Base-by-base conservation (phyloP, 2,113 vertebrate species). In the Bombycilla garrulus region DNA sequence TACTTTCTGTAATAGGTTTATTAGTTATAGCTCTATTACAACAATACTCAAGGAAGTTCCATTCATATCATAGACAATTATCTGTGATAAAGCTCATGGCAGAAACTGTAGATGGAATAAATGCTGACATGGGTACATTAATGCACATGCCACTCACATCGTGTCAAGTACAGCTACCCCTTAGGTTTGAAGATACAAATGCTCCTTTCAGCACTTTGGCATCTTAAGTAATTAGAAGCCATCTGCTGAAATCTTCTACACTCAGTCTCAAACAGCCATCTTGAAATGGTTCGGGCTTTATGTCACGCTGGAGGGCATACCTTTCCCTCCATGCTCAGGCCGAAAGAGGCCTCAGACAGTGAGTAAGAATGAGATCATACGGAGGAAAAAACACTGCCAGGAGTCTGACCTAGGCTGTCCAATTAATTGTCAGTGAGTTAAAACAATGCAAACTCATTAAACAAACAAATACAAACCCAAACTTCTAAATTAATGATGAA, bases 211-310 rank as follows among this genome's bases (percentile, higher is more conserved):
- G 95, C 94, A 95, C 79, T 96, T 90, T 95, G 95, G 95, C 93
- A 74, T 95, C 93, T 96, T 85, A 96, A 96, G 94, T 96, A 97
- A 96, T 97, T 96, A 97, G 93, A 95, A 95, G 94, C 94, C 95
- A 96, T 96, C 96, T 97, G 95, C 93, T 95, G 94, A 97, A 94
- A 93, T 77, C 81, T 95, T 92, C 90, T 45, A 88, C 1, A 1
- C 81, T 94, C 92, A 77, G 69, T 66, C 81, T 90, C 90, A 95
- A 90, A 94, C 87, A 88, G 85, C 94, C 95, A 96, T 97, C 94
- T 94, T 97, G 93, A 95, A 96, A 92, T 94, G 67, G 93, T 35
- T 74, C 6, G 15, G 82, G 72, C 79, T 96, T 94, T 81, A 92
- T 92, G 92, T 93, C 79, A 48, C 1, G 87, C 94, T 94, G 90